Evolutionary conservation across 1,140 invertebrate genomes (phyloP), one percentile per base, ranked within the genome.

Genomic region (Brachionus paranguensis): DNA sequence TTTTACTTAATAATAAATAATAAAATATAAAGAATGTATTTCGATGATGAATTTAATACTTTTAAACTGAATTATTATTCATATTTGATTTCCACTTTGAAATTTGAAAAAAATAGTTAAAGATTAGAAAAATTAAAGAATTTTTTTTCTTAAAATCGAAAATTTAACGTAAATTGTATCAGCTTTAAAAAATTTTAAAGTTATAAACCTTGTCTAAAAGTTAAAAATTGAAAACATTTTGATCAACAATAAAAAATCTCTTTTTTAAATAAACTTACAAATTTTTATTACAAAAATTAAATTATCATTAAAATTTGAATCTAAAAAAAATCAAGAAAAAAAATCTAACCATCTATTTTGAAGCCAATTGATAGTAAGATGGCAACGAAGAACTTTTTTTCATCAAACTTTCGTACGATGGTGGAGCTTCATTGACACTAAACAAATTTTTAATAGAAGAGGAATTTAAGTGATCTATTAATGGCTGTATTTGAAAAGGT

Each of bases 341-440:
- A 12, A 47, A 12, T 47, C 45, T 47, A 47, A 47, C 14, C 7
- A 20, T 17, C n/a, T 50, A 53, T 76, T 76, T 76, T 27, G 27
- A 37, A 10, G 12, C 47, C 47, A 76, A 53, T 14, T 76, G 72
- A 50, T 47, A 76, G 43, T 76, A 76, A 47, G 72, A 76, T 24
- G 72, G 72, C 14, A 76, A 17, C 3, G 72, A 76, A 27, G 72
- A 76, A 29, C 72, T 76, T 76, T 76, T 76, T 50, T 47, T 76
- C 72, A 76, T 76, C 6, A 76, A 12, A 27, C 72, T 76, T 10
- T 76, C 72, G 50, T 76, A 76, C 2, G 72, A 76, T 47, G 72
- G 72, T 1, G 72, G 72, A 29, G 8, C 20, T 50, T 76, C 72
- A 76, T 76, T 76, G 7, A 27, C 17, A 29, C 20, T 47, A 11